Percentiles rank a stretch among this genome's conserved stretches.
Evolutionary conservation across 2,888 invertebrate species (phyloP).

Genomic region (Tetrapedia diversipes): DNA sequence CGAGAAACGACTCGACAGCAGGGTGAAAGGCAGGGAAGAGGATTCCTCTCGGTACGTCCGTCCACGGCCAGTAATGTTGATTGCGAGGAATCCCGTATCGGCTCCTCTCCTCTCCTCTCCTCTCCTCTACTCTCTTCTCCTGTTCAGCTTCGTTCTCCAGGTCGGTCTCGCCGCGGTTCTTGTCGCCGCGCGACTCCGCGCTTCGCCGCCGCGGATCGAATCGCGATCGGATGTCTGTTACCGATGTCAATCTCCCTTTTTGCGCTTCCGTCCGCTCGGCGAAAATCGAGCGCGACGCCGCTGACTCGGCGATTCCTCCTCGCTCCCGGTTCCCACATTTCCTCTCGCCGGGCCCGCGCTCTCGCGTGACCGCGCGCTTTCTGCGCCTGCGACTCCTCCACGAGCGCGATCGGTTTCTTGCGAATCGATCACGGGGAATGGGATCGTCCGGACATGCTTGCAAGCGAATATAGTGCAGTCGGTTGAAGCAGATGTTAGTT

Average conservation of each 20-base stretch:
- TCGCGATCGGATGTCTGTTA: slow-evolving; percentile 54
- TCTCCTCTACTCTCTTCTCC: slow-evolving; percentile 29
- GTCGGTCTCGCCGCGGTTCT: slow-evolving; percentile 50
- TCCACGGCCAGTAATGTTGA: slow-evolving; percentile 74
- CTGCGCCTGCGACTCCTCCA: neutral
- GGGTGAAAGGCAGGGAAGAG: slow-evolving; percentile 48
- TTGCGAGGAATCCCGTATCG: slow-evolving; percentile 74
- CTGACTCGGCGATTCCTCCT: slow-evolving; percentile 13
- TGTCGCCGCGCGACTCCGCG: slow-evolving; percentile 39
- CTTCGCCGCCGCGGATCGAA: slow-evolving; percentile 58
- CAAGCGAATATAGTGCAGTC: neutral
- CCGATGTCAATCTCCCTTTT: slow-evolving; percentile 56
- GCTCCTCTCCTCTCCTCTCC: slow-evolving; percentile 43
- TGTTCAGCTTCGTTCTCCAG: too few relatives aligned
- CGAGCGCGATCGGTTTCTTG: neutral
- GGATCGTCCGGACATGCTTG: too few relatives aligned
- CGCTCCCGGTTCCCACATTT: slow-evolving; percentile 32
- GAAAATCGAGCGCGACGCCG: slow-evolving; percentile 48
- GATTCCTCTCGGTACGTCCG: slow-evolving; percentile 62
- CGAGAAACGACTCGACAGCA: too few relatives aligned
- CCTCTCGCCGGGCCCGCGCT: slow-evolving; percentile 20
- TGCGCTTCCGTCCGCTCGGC: slow-evolving; percentile 40
- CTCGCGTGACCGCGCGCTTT: slow-evolving; percentile 14
- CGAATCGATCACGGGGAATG: too few relatives aligned
- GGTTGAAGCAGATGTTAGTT: too few relatives aligned